Evolutionary conservation across 2,888 invertebrate genomes (phyloP).

Genomic region (Folsomia candida): DNA sequence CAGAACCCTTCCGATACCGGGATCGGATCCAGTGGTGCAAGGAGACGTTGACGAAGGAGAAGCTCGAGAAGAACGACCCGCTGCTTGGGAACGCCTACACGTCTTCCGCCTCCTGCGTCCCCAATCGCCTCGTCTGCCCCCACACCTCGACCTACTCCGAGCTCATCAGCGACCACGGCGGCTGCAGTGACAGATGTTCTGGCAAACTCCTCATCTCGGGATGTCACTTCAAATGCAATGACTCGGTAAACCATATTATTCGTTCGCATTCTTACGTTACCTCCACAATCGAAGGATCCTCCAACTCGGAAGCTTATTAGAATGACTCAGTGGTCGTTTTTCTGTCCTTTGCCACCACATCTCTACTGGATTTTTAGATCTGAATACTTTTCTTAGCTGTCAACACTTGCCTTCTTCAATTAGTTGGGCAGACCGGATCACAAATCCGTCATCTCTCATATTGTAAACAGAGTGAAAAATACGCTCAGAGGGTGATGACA

Average conservation of each 20-base stretch:
- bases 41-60: constrained; percentile 20
- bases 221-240: constrained; percentile 39
- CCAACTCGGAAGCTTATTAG: too few species aligned
- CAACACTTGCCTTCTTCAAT: too few species aligned
- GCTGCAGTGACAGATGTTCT: constrained; percentile 45
- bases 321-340: too few species aligned
- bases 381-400: too few species aligned
- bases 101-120: constrained; percentile 38
- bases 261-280: too few species aligned
- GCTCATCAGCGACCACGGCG: constrained; percentile 40
- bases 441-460: background rate
- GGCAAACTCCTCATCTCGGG: constrained; percentile 44
- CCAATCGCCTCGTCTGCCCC: constrained; percentile 43
- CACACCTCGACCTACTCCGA: constrained; percentile 32
- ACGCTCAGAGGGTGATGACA: too few species aligned
- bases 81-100: constrained; percentile 23
- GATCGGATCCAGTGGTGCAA: constrained; percentile 42
- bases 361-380: too few species aligned
- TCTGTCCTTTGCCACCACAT: too few species aligned
- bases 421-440: too few species aligned
- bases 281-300: too few species aligned
- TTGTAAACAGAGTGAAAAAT: too few species aligned
- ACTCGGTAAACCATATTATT: constrained; percentile 29
- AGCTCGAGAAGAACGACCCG: background rate
- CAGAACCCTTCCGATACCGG: constrained; percentile 40